These are phyloP conservation scores for Loris lydekkerianus DNA, from an alignment of 2,797 vertebrate genomes.

Conservation along the genomic window DNA sequence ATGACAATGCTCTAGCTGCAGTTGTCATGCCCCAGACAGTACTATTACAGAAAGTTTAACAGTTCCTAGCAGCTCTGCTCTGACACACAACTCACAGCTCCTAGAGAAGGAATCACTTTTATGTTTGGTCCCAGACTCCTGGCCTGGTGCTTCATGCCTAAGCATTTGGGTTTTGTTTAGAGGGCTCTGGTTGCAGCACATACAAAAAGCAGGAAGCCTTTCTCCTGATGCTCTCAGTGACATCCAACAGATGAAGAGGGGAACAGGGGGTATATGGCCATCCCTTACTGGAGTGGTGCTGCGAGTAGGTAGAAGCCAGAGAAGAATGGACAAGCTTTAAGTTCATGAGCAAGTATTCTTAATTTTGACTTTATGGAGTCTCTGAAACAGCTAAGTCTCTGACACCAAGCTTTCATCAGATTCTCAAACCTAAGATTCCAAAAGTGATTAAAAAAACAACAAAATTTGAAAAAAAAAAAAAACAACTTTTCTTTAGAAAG, in stretches of 20 bases:
- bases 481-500: slow-evolving; percentile 1
- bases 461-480: neutral
- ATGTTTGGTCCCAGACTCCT: slow-evolving; percentile 48
- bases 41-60: neutral
- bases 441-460: neutral
- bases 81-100: slow-evolving; percentile 53
- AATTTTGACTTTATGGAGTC: neutral
- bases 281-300: neutral
- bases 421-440: slow-evolving; percentile 31
- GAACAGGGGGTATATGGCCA: neutral
- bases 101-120: slow-evolving; percentile 55
- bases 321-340: neutral
- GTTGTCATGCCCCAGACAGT: neutral
- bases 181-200: neutral
- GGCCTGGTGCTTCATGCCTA: slow-evolving; percentile 1
- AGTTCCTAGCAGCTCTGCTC: slow-evolving; percentile 41
- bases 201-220: slow-evolving; percentile 21
- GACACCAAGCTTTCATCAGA: neutral
- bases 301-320: neutral
- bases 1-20: slow-evolving; percentile 33
- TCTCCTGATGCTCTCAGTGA: neutral
- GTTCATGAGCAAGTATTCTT: slow-evolving; percentile 33
- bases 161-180: slow-evolving; percentile 57
- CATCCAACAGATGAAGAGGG: neutral
- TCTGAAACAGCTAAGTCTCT: slow-evolving; percentile 8